These are phyloP conservation scores for Arbacia lixula DNA, from an alignment of 53 echinoderm and acorn worm genomes.

Conservation along the genomic window DNA sequence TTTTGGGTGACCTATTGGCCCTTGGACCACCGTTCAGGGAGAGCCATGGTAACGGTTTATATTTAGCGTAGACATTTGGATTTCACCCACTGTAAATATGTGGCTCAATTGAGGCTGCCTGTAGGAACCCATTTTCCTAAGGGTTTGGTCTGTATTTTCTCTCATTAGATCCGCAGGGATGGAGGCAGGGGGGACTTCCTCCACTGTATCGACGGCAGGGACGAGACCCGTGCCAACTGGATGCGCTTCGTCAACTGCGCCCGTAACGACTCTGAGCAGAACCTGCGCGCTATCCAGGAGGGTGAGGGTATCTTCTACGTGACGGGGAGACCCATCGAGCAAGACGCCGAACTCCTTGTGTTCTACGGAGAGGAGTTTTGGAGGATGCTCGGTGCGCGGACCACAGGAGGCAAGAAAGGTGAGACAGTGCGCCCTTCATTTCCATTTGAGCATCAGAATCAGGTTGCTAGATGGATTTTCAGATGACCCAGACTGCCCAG, in stretches of 20 bases:
- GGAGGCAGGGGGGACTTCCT: conserved; percentile 9
- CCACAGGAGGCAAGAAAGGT: too few species aligned
- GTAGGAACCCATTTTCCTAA: too few species aligned
- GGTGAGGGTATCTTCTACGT: conserved; percentile 28
- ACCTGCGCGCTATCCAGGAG: conserved; percentile 38
- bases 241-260: conserved; percentile 56
- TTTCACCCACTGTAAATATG: too few species aligned
- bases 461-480: too few species aligned
- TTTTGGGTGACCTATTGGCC: too few species aligned
- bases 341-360: conserved; percentile 18
- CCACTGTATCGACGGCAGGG: conserved; percentile 25
- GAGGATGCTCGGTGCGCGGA: conserved; percentile 20
- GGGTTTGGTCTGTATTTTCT: not conserved
- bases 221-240: conserved; percentile 38
- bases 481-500: too few species aligned
- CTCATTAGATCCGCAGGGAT: conserved; percentile 20
- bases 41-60: too few species aligned
- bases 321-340: conserved; percentile 34
- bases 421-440: too few species aligned
- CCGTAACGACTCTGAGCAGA: conserved; percentile 32
- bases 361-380: conserved; percentile 47
- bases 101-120: not conserved
- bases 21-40: too few species aligned
- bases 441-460: too few species aligned
- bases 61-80: too few species aligned